Percentiles rank a stretch among this genome's conserved stretches.
These are phyloP conservation scores for Aphidoletes aphidimyza DNA, from an alignment of 2,888 invertebrate genomes.

Conservation along the genomic window DNA sequence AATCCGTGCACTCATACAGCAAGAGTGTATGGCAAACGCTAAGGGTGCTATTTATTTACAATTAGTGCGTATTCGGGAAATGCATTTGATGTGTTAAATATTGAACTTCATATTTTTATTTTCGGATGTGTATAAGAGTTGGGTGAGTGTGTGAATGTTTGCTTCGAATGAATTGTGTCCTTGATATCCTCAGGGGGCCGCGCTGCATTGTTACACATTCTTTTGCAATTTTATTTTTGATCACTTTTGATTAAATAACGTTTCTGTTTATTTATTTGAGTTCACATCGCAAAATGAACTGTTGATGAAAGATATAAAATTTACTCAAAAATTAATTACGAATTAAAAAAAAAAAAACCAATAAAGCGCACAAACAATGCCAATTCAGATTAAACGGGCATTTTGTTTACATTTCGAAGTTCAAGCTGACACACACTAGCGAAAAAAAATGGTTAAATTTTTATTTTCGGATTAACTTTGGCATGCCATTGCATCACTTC, in stretches of 20 bases:
- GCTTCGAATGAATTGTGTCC: too few relatives aligned
- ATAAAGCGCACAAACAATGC: background rate
- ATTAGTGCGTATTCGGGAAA: slow-evolving; percentile 12
- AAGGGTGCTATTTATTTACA: slow-evolving; percentile 21
- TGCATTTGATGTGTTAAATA: background rate
- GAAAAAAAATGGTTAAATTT: background rate
- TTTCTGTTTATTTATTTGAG: background rate
- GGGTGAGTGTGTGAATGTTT: too few relatives aligned
- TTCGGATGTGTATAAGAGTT: too few relatives aligned
- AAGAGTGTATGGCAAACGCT: background rate
- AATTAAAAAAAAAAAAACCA: too few relatives aligned
- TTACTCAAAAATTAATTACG: background rate
- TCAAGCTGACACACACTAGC: background rate
- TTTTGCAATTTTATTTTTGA: background rate
- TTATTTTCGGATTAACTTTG: background rate
- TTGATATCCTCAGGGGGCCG: too few relatives aligned
- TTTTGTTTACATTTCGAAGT: slow-evolving; percentile 3
- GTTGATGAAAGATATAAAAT: slow-evolving; percentile 44
- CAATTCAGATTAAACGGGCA: background rate
- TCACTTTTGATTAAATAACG: slow-evolving; percentile 32
- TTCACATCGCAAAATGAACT: slow-evolving; percentile 5
- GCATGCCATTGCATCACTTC: background rate
- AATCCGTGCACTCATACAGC: background rate
- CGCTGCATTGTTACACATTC: too few relatives aligned
- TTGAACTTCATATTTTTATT: too few relatives aligned